These are phyloP conservation scores for Olivierus martensii DNA, from an alignment of 1,140 invertebrate genomes.

Conservation along the genomic window DNA sequence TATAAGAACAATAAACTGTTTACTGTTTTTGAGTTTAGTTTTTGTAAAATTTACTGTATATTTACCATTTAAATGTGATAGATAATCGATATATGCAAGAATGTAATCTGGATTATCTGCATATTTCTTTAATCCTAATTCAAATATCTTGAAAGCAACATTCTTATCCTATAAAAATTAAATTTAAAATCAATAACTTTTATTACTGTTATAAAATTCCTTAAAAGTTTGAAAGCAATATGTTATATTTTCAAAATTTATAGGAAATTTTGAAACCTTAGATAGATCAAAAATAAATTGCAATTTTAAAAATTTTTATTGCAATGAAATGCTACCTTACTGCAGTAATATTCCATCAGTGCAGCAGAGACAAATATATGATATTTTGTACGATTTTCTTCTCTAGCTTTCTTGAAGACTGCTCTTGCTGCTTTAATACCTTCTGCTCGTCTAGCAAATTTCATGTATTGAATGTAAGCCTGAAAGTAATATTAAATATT, in stretches of 20 bases:
- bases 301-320: too few species aligned
- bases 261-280: too few species aligned
- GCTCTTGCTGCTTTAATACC: constrained; percentile 90
- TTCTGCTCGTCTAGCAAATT: constrained; percentile 90
- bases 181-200: constrained; percentile 8
- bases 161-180: constrained; percentile 72
- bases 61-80: constrained; percentile 92
- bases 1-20: too few species aligned
- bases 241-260: too few species aligned
- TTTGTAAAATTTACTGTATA: constrained; percentile 10
- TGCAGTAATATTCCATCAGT: constrained; percentile 98
- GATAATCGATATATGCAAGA: constrained; percentile 89
- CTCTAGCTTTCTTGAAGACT: constrained; percentile 89
- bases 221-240: too few species aligned
- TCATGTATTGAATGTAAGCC: constrained; percentile 99
- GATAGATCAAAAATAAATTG: too few species aligned
- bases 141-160: constrained; percentile 95
- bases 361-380: constrained; percentile 94
- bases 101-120: constrained; percentile 88
- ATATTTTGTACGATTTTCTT: constrained; percentile 70
- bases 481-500: constrained; percentile 25
- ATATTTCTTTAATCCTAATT: constrained; percentile 94
- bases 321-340: too few species aligned
- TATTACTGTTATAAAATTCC: too few species aligned
- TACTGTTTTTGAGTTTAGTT: too few species aligned